These are phyloP conservation scores for Astyanax mexicanus DNA, from an alignment of 2,797 vertebrate genomes.

Conservation along the genomic window DNA sequence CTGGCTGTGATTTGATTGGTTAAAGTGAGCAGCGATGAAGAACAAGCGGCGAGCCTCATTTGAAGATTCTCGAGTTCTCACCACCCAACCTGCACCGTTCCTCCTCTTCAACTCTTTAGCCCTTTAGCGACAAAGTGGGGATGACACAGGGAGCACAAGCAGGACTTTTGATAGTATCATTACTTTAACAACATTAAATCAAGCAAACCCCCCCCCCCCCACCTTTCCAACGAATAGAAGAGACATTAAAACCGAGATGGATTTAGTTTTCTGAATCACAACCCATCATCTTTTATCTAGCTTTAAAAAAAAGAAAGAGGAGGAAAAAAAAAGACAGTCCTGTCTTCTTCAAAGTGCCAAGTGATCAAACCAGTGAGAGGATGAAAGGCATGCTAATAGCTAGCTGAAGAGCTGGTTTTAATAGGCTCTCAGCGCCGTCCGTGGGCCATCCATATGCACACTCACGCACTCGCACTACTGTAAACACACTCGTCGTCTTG, in stretches of 20 bases:
- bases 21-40: not conserved
- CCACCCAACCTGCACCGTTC: conserved; percentile 16
- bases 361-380: conserved; percentile 69
- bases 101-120: conserved; percentile 2
- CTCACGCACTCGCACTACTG: conserved; percentile 17
- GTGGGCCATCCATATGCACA: conserved; percentile 26
- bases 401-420: conserved; percentile 66
- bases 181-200: conserved; percentile 62
- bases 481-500: conserved; percentile 30
- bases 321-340: conserved; percentile 41
- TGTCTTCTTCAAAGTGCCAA: conserved; percentile 75
- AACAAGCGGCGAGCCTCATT: conserved; percentile 12
- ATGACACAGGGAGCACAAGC: not conserved
- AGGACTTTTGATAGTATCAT: conserved; percentile 57
- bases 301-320: conserved; percentile 24
- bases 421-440: conserved; percentile 62
- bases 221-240: conserved; percentile 53
- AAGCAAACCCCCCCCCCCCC: conserved; percentile 48
- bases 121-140: not conserved
- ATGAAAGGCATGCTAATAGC: conserved; percentile 69
- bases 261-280: conserved; percentile 61
- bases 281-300: conserved; percentile 67
- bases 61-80: conserved; percentile 12
- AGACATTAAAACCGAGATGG: conserved; percentile 44
- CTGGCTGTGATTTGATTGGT: conserved; percentile 1